These are phyloP conservation scores for Bostrychus sinensis DNA, from an alignment of 2,113 vertebrate genomes.

Conservation along the genomic window DNA sequence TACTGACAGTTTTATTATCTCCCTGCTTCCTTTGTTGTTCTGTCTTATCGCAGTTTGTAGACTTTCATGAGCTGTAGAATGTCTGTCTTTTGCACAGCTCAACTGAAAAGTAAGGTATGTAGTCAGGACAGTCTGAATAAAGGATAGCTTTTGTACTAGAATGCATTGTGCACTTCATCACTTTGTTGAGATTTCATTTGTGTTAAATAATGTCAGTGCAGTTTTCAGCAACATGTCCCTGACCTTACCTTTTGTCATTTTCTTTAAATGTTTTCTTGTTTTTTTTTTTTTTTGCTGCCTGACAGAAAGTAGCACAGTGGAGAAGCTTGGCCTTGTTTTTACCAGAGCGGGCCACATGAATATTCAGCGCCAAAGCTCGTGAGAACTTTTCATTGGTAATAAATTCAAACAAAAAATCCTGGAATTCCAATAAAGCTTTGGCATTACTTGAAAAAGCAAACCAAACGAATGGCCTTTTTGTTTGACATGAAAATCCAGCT, in stretches of 20 bases:
- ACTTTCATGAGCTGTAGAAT: neutral
- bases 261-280: neutral
- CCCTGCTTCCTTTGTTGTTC: neutral
- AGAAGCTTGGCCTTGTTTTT: conserved; percentile 13
- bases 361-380: conserved; percentile 9
- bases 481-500: conserved; percentile 20
- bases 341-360: conserved; percentile 6
- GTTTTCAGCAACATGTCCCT: conserved; percentile 8
- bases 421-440: neutral
- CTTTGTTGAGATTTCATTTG: conserved; percentile 10
- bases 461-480: neutral
- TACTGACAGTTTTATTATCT: neutral
- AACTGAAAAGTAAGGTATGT: too few relatives aligned
- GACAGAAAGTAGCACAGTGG: neutral
- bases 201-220: conserved; percentile 4
- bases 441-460: conserved; percentile 9
- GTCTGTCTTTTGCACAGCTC: too few relatives aligned
- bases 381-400: neutral
- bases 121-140: too few relatives aligned
- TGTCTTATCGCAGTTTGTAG: neutral
- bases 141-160: neutral
- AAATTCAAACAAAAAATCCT: neutral
- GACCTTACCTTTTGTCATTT: conserved; percentile 9
- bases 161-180: conserved; percentile 1
- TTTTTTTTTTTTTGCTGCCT: neutral